Conservation (phyloP, 2,113 vertebrate genomes). For the Cisticola juncidis region DNA sequence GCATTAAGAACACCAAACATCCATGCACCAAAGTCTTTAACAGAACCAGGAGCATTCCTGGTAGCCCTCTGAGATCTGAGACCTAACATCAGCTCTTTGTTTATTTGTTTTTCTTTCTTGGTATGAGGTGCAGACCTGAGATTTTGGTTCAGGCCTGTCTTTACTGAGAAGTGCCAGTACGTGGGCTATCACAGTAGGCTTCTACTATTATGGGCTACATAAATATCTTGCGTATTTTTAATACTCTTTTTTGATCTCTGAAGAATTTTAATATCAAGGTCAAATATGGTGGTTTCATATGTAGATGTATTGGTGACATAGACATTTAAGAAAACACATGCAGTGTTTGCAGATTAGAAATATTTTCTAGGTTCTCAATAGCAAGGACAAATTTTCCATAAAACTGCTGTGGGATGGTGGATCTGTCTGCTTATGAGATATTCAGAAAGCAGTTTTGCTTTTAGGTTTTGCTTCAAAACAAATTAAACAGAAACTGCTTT, state of each 20-base stretch:
- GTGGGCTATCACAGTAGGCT: too few relatives aligned
- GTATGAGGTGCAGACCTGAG: background rate
- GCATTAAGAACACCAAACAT: background rate
- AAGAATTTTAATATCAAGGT: slow-evolving; percentile 48
- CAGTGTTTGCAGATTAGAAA: background rate
- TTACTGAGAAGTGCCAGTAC: background rate
- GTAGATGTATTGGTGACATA: background rate
- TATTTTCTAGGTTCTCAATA: background rate
- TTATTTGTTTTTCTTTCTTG: background rate
- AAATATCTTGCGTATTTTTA: slow-evolving; percentile 40
- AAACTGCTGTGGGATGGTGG: background rate
- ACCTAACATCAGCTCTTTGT: background rate
- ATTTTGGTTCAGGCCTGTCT: background rate
- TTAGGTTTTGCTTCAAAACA: background rate
- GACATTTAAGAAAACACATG: background rate
- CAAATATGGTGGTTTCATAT: slow-evolving; percentile 26
- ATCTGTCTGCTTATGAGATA: background rate
- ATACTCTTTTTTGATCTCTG: slow-evolving; percentile 41
- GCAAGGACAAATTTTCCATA: background rate
- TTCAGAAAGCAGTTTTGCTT: background rate
- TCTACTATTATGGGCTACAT: background rate
- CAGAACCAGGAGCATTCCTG: background rate
- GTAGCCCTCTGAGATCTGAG: background rate
- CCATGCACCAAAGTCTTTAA: background rate
- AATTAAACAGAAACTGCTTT: background rate